Evolutionary conservation across 2,888 invertebrate species (phyloP).

Genomic region (Chaitophorus viminalis): DNA sequence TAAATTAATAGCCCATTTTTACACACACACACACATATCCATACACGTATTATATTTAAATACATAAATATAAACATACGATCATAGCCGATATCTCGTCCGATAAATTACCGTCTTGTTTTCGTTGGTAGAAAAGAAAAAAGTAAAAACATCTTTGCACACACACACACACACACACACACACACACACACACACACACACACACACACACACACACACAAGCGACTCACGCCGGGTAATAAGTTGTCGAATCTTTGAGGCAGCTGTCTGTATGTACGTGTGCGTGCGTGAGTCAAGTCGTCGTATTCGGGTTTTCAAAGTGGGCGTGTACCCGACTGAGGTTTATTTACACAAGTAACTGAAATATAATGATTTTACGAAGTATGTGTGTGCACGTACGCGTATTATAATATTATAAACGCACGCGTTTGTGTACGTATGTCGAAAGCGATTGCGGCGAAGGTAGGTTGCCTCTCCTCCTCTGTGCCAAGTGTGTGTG

Average conservation of each 20-base stretch:
- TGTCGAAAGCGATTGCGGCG: not conserved
- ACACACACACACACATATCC: not conserved
- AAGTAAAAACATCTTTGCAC: not conserved
- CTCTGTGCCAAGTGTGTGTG: not conserved
- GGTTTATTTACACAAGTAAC: slow-evolving; percentile 55
- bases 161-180: not conserved
- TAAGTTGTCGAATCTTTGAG: not conserved
- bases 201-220: not conserved
- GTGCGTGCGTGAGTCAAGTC: not conserved
- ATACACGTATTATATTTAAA: not conserved
- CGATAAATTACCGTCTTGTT: slow-evolving; percentile 31
- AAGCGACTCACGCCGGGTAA: not conserved
- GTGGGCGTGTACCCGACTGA: slow-evolving; percentile 51
- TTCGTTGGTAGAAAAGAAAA: not conserved
- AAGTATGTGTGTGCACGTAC: not conserved
- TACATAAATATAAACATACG: not conserved
- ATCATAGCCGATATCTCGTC: not conserved
- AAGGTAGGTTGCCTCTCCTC: not conserved
- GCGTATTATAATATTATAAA: not conserved
- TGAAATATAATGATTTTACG: slow-evolving; percentile 47
- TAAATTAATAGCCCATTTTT: slow-evolving; percentile 9
- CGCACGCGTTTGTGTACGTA: not conserved
- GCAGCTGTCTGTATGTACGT: not conserved
- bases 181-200: not conserved
- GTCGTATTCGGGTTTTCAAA: not conserved